Evolutionary conservation across 2,888 invertebrate genomes (phyloP).

Genomic region (Tanaodytes sp.): DNA sequence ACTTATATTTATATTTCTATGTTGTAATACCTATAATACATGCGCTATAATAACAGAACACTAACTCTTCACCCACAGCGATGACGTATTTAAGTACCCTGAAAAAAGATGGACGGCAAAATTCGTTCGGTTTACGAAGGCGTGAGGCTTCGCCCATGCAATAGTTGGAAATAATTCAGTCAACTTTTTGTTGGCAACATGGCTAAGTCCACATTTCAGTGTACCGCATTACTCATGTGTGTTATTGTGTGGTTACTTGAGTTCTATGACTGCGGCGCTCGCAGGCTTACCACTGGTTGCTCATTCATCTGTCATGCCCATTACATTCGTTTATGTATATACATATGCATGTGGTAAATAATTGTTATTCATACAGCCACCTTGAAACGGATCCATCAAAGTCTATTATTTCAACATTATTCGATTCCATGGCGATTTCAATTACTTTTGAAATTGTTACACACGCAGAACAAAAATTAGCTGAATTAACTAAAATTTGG

Average conservation of each 20-base stretch:
- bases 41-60: constrained; percentile 23
- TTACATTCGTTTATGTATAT: constrained; percentile 37
- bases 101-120: constrained; percentile 10
- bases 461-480: too few relatives aligned
- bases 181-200: too few relatives aligned
- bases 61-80: constrained; percentile 18
- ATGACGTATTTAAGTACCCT: constrained; percentile 20
- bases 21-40: neutral
- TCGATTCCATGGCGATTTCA: too few relatives aligned
- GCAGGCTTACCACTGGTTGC: constrained; percentile 72
- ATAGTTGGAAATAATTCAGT: too few relatives aligned
- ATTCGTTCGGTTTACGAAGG: neutral
- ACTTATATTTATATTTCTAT: too few relatives aligned
- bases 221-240: constrained; percentile 45
- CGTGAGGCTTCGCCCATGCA: too few relatives aligned
- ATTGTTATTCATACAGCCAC: too few relatives aligned
- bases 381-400: too few relatives aligned
- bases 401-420: too few relatives aligned
- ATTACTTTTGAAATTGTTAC: too few relatives aligned
- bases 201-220: constrained; percentile 19
- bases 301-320: constrained; percentile 62
- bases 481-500: too few relatives aligned
- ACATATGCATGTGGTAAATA: constrained; percentile 2
- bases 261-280: constrained; percentile 70
- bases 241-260: constrained; percentile 58